Percentiles rank a stretch among this genome's conserved stretches.
Conservation (phyloP, 2,113 vertebrate species). For the Semnornis frantzii region DNA sequence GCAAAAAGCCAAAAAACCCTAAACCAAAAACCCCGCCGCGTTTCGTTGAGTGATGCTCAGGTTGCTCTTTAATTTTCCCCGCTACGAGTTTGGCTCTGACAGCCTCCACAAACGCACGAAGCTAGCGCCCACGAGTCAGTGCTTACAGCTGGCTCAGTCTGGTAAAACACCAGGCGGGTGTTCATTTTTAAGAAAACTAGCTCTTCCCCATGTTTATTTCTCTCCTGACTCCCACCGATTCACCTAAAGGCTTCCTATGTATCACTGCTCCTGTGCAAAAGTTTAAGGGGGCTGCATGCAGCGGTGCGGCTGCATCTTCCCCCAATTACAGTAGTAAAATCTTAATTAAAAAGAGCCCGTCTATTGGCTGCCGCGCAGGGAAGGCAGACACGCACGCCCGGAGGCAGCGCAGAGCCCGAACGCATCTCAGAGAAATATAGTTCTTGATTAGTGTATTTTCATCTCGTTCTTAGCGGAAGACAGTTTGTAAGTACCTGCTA, state of each 20-base stretch:
- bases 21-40: not conserved
- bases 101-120: not conserved
- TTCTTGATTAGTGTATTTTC: slow-evolving; percentile 72
- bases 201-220: not conserved
- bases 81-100: rapidly evolving
- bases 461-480: slow-evolving; percentile 66
- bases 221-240: not conserved
- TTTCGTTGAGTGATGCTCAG: not conserved
- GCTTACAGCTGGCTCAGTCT: not conserved
- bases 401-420: not conserved
- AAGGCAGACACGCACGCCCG: not conserved
- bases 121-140: not conserved
- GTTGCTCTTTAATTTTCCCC: not conserved
- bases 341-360: slow-evolving; percentile 50
- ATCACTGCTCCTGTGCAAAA: not conserved
- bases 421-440: slow-evolving; percentile 67
- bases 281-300: not conserved
- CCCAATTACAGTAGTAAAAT: slow-evolving; percentile 15
- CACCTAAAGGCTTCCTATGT: not conserved
- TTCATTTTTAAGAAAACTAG: not conserved
- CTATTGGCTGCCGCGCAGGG: not conserved
- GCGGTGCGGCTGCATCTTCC: not conserved
- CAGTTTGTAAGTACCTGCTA: slow-evolving; percentile 75
- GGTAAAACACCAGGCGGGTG: not conserved
- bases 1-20: too few relatives aligned